Percentiles rank a stretch among this genome's conserved stretches.
Evolutionary conservation across 2,113 vertebrate genomes (phyloP).

Genomic region (Chloropsis cyanopogon): DNA sequence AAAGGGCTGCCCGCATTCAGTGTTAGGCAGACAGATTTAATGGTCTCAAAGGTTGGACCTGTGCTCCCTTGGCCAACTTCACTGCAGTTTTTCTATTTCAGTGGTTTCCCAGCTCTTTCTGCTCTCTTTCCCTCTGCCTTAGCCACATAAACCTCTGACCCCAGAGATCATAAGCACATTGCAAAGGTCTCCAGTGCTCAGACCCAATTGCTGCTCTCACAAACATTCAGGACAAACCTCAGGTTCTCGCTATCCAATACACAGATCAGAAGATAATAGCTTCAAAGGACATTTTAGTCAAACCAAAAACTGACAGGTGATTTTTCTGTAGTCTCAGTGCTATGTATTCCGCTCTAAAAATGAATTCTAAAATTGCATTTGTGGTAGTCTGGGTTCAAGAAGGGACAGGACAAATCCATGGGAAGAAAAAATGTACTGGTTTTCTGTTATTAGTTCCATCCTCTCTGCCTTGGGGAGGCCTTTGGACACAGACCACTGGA

Average conservation of each 20-base stretch:
- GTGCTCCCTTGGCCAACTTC: neutral
- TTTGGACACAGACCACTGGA: rapidly evolving
- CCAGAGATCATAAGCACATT: neutral
- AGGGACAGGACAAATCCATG: neutral
- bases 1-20: neutral
- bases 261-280: neutral
- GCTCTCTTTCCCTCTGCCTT: neutral
- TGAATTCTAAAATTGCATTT: neutral
- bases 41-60: neutral
- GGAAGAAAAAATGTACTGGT: neutral
- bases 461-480: neutral
- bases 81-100: neutral
- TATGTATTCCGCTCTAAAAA: neutral
- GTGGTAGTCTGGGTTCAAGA: neutral
- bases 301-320: neutral
- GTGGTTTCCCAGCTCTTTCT: neutral
- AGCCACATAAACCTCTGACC: neutral
- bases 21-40: neutral
- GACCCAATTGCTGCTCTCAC: neutral
- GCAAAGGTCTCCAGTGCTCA: neutral
- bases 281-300: neutral
- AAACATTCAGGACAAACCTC: neutral
- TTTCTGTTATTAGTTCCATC: neutral
- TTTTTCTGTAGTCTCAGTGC: neutral
- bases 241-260: neutral